Evolutionary conservation across 2,113 vertebrate species (phyloP), one percentile per base, ranked within the genome.

Genomic region (Oplegnathus fasciatus): DNA sequence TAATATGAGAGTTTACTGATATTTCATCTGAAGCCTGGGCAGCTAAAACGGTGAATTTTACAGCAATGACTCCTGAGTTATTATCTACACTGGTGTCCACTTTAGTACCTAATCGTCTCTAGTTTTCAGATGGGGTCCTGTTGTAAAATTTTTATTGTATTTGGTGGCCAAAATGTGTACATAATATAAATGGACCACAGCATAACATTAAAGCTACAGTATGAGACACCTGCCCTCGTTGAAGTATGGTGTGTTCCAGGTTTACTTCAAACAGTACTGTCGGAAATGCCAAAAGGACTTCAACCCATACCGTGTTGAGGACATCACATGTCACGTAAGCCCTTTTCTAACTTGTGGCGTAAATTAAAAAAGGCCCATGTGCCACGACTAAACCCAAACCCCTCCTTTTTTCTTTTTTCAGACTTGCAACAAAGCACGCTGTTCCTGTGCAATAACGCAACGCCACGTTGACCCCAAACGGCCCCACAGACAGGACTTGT

Each of bases 181-280:
- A 37, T 37, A 37, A 37, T 37, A 37, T 3, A 37, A 37, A 37
- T 37, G 6, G 34, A 37, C 34, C 34, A 8, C 10, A 1, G 7
- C 4, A 2, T 30, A 11, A 58, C 24, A 7, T 17, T 75, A 17
- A 15, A 46, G 46, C 30, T 6, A 1, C 73, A 15, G 15, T 28
- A 15, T 55, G 17, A 18, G 18, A 17, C 9, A 1, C 20, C 0
- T 46, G 80, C n/a, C 24, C 24, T 78, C 26, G 74, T 1, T 15
- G 1, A 42, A 40, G 22, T 28, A 0, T 2, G 40, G 0, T 55
- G 9, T 55, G 5, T 85, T 85, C 1, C 91, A 99, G 98, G 98
- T 99, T 46, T 99, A 99, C 92, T 99, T 99, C 92, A 97, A 98
- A 87, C 98, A 99, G 93, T 98, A 97, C 80, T 99, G 98, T 90